These are phyloP conservation scores for Philereme vetulata DNA, from an alignment of 2,888 invertebrate genomes.

Conservation along the genomic window DNA sequence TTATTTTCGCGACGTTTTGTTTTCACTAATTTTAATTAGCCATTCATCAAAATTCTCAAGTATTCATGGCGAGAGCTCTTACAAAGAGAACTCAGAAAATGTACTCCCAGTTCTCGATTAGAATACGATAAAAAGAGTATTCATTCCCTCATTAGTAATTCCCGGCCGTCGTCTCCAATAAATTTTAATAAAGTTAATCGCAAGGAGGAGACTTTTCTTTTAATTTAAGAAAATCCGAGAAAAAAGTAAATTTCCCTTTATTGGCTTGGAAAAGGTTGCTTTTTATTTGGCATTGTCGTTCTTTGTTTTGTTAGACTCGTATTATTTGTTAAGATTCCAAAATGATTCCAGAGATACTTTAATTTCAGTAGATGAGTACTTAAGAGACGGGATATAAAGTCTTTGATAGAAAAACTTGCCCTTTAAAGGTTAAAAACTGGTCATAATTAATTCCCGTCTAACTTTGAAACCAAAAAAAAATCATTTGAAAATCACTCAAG, in stretches of 20 bases:
- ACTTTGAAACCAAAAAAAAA: no score
- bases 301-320: conserved; percentile 32
- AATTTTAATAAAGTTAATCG: conserved; percentile 78
- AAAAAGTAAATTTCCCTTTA: conserved; percentile 50
- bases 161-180: conserved; percentile 60
- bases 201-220: conserved; percentile 59
- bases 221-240: conserved; percentile 56
- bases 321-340: conserved; percentile 4
- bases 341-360: not conserved
- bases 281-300: conserved; percentile 38
- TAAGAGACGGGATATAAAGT: no score
- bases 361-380: no score
- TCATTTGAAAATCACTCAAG: no score
- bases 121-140: conserved; percentile 53
- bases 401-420: no score
- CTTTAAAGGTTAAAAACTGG: no score
- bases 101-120: conserved; percentile 37
- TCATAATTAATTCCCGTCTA: no score
- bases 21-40: not conserved
- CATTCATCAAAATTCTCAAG: conserved; percentile 13
- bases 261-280: conserved; percentile 52
- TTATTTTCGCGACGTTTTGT: no score
- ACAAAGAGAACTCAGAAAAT: conserved; percentile 21
- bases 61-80: conserved; percentile 22
- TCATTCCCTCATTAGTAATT: conserved; percentile 62